A percentile compares a stretch with the other conserved stretches of the same genome.
Conservation (phyloP, 2,113 vertebrate genomes). For the Cyanocitta stelleri region DNA sequence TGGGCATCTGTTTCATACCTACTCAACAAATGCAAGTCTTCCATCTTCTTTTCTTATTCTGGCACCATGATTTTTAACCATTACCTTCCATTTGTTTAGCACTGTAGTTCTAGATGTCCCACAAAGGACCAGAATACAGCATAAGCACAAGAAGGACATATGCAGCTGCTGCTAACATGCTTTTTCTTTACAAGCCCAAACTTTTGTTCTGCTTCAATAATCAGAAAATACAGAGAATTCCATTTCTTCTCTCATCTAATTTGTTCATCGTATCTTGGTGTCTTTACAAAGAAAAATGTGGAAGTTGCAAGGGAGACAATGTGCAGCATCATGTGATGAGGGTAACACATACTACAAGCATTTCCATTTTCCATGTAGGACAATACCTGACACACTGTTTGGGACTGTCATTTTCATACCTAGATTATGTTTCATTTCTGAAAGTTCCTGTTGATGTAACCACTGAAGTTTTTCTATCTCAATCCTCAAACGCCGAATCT, state of each 20-base stretch:
- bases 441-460: slow-evolving; percentile 94
- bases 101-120: neutral
- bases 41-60: neutral
- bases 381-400: neutral
- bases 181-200: neutral
- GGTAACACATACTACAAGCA: neutral
- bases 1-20: neutral
- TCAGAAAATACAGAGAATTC: neutral
- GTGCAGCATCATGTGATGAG: neutral
- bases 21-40: neutral
- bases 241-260: neutral
- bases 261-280: neutral
- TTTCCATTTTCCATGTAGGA: neutral
- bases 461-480: slow-evolving; percentile 98
- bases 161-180: neutral
- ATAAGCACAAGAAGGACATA: neutral
- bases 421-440: slow-evolving; percentile 97
- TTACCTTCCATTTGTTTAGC: neutral
- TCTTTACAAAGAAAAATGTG: neutral
- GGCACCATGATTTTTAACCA: neutral
- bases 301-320: neutral
- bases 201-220: neutral
- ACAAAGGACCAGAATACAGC: neutral
- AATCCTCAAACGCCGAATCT: slow-evolving; percentile 94
- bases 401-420: slow-evolving; percentile 70